Evolutionary conservation across 2,113 vertebrate species (phyloP).

Genomic region (Trachemys scripta): DNA sequence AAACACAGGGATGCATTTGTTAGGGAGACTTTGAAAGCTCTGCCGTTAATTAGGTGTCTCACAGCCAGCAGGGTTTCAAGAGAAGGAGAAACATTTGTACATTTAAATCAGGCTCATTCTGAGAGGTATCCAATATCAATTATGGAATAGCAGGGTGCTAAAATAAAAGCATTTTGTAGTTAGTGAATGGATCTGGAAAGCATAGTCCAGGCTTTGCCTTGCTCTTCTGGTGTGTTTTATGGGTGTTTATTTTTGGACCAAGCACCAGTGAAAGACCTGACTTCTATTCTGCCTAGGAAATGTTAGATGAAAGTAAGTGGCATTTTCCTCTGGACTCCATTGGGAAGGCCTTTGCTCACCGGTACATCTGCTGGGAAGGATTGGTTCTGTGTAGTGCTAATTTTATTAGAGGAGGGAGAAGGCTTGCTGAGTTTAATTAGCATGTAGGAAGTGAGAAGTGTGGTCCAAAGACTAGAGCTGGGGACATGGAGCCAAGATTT

Average conservation of each 20-base stretch:
- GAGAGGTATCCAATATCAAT: conserved; percentile 50
- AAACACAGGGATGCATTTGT: conserved; percentile 67
- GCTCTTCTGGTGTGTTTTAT: neutral
- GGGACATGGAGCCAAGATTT: neutral
- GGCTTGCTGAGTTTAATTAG: neutral
- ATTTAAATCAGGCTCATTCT: conserved; percentile 63
- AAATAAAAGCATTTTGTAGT: conserved; percentile 53
- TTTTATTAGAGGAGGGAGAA: neutral
- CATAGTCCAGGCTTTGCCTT: neutral
- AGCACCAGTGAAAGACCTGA: neutral
- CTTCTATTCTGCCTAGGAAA: neutral
- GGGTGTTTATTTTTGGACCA: neutral
- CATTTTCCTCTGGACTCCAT: neutral
- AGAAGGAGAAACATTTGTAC: conserved; percentile 61
- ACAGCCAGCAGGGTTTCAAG: conserved; percentile 57
- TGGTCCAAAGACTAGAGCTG: neutral
- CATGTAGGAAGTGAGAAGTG: neutral
- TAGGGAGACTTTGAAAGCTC: conserved; percentile 74
- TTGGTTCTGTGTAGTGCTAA: neutral
- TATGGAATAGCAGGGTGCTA: conserved; percentile 60
- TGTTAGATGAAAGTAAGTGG: too few relatives aligned
- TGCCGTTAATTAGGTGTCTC: conserved; percentile 77
- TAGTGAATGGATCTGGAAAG: conserved; percentile 20
- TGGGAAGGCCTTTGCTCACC: neutral
- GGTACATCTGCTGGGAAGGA: neutral